Base-by-base conservation (phyloP, 2,113 vertebrate genomes). In the Haemorhous mexicanus region DNA sequence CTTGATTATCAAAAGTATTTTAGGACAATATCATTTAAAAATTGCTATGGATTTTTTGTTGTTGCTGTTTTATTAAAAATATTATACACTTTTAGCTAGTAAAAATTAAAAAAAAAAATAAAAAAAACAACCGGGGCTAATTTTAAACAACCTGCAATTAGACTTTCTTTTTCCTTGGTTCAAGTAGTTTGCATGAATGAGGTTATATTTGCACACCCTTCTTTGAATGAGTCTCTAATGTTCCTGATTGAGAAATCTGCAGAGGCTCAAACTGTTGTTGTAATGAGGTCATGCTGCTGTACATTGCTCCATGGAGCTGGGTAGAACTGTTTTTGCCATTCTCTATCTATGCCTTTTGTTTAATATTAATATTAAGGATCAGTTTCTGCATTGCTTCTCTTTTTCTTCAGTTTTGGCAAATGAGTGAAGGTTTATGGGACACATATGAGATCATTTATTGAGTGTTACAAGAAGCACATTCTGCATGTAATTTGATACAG, bases 381-480 rank as follows among this genome's bases (percentile, higher is more conserved):
- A 47, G 47, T 87, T 95, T 97, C 95, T 95, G 35, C 41, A 69
- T 41, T 82, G 39, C 55, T 94, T 87, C 94, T 92, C 81, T 91
- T 83, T 94, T 95, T 43, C 91, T 93, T 90, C 82, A 83, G 78
- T 81, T 78, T 91, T 97, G 96, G 90, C 94, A 97, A 73, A 87
- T 9, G 19, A 95, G 37, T 13, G 35, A 92, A 94, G 30, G 62
- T 97, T 98, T 97, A 93, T 69, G 50, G 28, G 62, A 84, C 69
- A 84, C 93, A 88, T 39, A 81, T 90, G 93, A 97, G 82, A 93
- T 76, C 89, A 83, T 96, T 97, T 98, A 96, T 74, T 94, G 97
- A 97, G 89, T 96, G 87, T 85, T 96, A 90, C 27, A 90, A 90
- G 82, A 82, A 94, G 49, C 70, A 84, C 13, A 41, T 89, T 97